phyloP scores from a whole-genome alignment of 2,797 vertebrate genomes.

The Decapterus maruadsi region DNA sequence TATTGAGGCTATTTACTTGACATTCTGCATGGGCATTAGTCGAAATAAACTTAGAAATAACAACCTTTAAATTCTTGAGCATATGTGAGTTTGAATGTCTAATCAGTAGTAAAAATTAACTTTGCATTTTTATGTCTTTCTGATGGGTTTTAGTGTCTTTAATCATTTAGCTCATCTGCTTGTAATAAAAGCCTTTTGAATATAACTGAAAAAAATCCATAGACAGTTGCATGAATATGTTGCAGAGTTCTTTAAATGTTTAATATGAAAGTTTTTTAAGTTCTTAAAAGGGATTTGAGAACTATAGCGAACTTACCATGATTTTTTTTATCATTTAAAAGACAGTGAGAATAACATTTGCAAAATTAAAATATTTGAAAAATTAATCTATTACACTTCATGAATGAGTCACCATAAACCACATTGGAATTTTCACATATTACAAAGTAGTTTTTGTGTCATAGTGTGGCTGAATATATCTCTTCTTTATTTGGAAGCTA shows the following conservation, averaged over 20 bases:
- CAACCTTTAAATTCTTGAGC: background rate
- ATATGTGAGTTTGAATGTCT: conserved; percentile 37
- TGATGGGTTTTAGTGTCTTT: conserved; percentile 39
- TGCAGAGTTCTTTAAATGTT: conserved; percentile 10
- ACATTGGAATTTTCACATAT: background rate
- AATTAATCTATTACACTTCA: background rate
- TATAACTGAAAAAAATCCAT: background rate
- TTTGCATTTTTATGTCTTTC: conserved; percentile 44
- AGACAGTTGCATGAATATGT: conserved; percentile 4
- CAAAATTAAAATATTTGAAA: background rate
- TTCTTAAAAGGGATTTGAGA: background rate
- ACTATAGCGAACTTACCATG: background rate
- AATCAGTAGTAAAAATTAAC: conserved; percentile 24
- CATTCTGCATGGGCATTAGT: background rate
- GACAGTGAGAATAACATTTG: background rate
- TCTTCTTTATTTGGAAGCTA: background rate
- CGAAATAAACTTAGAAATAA: conserved; percentile 1
- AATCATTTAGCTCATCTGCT: conserved; percentile 27
- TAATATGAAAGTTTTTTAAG: background rate
- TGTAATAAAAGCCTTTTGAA: conserved; percentile 37
- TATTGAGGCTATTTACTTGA: background rate
- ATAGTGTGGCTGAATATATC: background rate
- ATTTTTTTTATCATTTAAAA: background rate
- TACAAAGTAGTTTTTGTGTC: background rate
- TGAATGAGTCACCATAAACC: background rate